Evolutionary conservation across 1,140 invertebrate species (phyloP).

Genomic region (Bombus consobrinus): DNA sequence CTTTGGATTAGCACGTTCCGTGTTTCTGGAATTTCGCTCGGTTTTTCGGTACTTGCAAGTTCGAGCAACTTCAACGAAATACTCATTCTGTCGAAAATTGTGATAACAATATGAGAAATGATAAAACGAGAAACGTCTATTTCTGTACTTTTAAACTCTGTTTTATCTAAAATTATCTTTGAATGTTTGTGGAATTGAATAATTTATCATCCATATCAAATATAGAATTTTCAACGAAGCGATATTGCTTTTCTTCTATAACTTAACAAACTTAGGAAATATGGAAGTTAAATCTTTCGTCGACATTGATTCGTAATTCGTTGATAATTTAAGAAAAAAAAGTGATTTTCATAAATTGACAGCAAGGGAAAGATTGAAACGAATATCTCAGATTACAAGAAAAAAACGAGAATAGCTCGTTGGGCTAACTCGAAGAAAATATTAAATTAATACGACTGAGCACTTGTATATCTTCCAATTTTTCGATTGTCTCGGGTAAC

Average conservation of each 20-base stretch:
- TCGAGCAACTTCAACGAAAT: neutral
- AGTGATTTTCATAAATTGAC: neutral
- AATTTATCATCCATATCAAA: neutral
- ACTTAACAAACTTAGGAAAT: no score
- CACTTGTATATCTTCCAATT: conserved; percentile 49
- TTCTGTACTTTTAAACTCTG: neutral
- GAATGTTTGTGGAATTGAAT: neutral
- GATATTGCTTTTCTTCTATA: no score
- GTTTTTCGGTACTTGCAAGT: neutral
- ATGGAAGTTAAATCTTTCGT: neutral
- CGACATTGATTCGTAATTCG: neutral
- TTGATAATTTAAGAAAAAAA: no score
- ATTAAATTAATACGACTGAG: conserved; percentile 56
- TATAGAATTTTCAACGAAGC: neutral
- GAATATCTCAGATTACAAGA: neutral
- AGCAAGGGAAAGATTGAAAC: neutral
- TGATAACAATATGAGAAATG: neutral
- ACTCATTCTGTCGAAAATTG: neutral
- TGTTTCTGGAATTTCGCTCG: conserved; percentile 10
- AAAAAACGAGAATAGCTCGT: neutral
- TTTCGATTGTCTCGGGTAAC: conserved; percentile 57
- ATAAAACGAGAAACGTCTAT: neutral
- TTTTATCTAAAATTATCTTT: neutral
- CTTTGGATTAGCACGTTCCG: neutral
- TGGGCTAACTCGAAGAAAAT: conserved; percentile 35